Percentiles rank a stretch among this genome's conserved stretches.
phyloP scores from a whole-genome alignment of 2,113 vertebrate species.

The Xiphophorus hellerii region DNA sequence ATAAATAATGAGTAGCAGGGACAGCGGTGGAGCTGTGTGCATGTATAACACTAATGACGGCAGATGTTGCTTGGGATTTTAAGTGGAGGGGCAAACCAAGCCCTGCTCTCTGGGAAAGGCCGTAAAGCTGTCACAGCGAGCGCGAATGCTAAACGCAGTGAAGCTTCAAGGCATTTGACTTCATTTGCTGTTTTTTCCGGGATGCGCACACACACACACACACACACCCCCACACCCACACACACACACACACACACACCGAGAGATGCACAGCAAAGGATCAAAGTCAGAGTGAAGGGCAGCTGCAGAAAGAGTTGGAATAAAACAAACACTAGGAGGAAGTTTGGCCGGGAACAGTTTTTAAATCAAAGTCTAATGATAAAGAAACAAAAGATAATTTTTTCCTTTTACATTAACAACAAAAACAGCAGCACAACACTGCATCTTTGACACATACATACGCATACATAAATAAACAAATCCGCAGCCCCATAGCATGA shows the following conservation, averaged over 20 bases:
- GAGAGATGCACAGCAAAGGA: conserved; percentile 15
- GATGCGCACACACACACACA: neutral
- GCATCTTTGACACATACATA: neutral
- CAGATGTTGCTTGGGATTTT: conserved; percentile 52
- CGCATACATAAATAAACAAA: conserved; percentile 4
- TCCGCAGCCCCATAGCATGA: conserved; percentile 8
- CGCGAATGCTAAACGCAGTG: conserved; percentile 34
- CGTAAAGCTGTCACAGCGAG: conserved; percentile 45
- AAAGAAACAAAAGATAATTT: conserved; percentile 10
- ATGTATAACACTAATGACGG: conserved; percentile 50
- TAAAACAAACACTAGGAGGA: conserved; percentile 9
- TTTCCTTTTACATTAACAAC: conserved; percentile 9
- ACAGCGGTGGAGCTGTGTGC: conserved; percentile 32
- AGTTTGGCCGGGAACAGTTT: neutral
- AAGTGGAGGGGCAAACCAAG: conserved; percentile 34
- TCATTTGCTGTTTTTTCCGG: conserved; percentile 44
- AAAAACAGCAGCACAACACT: neutral
- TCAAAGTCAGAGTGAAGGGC: conserved; percentile 33
- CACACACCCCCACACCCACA: too few relatives aligned
- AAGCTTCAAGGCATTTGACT: conserved; percentile 52
- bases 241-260: too few relatives aligned
- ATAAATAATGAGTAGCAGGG: conserved; percentile 23
- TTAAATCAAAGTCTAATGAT: conserved; percentile 20
- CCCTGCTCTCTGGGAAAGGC: conserved; percentile 32
- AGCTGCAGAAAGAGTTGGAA: conserved; percentile 11